These are phyloP conservation scores for Orchestia grillus DNA, from an alignment of 1,140 invertebrate genomes.

Conservation along the genomic window DNA sequence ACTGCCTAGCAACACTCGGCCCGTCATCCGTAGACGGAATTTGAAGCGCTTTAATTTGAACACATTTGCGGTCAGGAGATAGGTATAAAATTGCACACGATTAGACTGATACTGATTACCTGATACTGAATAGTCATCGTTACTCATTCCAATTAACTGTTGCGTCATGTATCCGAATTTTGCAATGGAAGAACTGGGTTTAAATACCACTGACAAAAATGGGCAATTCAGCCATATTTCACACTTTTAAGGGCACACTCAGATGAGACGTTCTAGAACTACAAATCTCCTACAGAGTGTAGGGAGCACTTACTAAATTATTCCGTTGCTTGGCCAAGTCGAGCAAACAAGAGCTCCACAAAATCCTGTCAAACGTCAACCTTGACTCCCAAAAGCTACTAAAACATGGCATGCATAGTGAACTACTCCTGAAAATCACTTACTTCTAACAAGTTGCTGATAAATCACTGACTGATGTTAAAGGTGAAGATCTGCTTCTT, in stretches of 20 bases:
- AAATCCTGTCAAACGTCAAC: not conserved
- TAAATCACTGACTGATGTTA: slow-evolving; percentile 29
- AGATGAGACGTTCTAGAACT: not conserved
- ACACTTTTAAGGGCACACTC: not conserved
- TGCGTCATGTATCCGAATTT: too few species aligned
- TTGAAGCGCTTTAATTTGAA: too few species aligned
- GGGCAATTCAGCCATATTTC: not conserved
- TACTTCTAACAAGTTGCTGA: slow-evolving; percentile 44
- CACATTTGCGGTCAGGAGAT: too few species aligned
- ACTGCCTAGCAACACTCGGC: too few species aligned
- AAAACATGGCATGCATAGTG: slow-evolving; percentile 11
- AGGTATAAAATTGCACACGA: too few species aligned
- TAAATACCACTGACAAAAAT: not conserved
- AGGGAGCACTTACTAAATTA: not conserved
- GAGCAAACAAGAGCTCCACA: not conserved
- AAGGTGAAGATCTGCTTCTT: slow-evolving; percentile 42
- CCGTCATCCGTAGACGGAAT: too few species aligned
- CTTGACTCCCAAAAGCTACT: slow-evolving; percentile 24
- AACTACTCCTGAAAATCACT: slow-evolving; percentile 14
- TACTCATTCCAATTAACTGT: too few species aligned
- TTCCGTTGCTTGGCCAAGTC: not conserved
- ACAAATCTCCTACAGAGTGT: not conserved
- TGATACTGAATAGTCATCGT: too few species aligned
- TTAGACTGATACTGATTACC: too few species aligned
- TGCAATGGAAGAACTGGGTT: not conserved